These are phyloP conservation scores for Cryptocephalus moraei DNA, from an alignment of 2,888 invertebrate genomes.

Conservation along the genomic window DNA sequence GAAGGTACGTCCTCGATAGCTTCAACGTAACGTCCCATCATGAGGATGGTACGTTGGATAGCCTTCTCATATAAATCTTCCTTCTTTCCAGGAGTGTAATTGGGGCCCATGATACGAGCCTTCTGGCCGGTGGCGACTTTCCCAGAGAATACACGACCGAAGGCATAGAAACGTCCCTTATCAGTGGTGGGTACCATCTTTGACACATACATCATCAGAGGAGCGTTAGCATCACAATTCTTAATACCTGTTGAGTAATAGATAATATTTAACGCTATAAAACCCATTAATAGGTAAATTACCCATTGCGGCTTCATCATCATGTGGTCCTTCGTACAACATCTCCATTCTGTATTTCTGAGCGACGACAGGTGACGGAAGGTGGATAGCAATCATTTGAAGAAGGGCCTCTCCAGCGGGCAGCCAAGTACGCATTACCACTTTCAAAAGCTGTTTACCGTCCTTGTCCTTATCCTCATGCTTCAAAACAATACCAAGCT, in stretches of 20 bases:
- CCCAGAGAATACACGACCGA: conserved; percentile 99
- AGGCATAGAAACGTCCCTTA: conserved; percentile 99
- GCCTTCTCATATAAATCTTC: conserved; percentile 98
- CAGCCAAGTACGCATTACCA: conserved; percentile 98
- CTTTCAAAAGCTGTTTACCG: conserved; percentile 91
- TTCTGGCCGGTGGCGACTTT: conserved; percentile 80
- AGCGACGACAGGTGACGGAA: conserved; percentile 97
- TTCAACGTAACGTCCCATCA: conserved; percentile 99
- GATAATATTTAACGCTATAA: not conserved
- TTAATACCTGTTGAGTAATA: conserved; percentile 29
- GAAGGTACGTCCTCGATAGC: conserved; percentile 99
- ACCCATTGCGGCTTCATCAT: conserved; percentile 68
- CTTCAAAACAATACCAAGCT: conserved; percentile 84
- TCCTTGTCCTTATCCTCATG: conserved; percentile 95
- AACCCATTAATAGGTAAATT: too few species aligned
- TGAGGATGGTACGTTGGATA: conserved; percentile 98
- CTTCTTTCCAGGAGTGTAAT: conserved; percentile 96
- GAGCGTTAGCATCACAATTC: conserved; percentile 92
- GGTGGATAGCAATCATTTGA: conserved; percentile 99
- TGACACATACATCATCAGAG: conserved; percentile 99
- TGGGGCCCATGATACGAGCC: conserved; percentile 98
- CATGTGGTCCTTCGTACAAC: conserved; percentile 97
- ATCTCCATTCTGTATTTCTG: conserved; percentile 99
- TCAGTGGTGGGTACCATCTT: conserved; percentile 99
- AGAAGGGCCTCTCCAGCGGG: conserved; percentile 99